phyloP scores from a whole-genome alignment of 2,888 invertebrate species.

The Eupithecia vulgata region DNA sequence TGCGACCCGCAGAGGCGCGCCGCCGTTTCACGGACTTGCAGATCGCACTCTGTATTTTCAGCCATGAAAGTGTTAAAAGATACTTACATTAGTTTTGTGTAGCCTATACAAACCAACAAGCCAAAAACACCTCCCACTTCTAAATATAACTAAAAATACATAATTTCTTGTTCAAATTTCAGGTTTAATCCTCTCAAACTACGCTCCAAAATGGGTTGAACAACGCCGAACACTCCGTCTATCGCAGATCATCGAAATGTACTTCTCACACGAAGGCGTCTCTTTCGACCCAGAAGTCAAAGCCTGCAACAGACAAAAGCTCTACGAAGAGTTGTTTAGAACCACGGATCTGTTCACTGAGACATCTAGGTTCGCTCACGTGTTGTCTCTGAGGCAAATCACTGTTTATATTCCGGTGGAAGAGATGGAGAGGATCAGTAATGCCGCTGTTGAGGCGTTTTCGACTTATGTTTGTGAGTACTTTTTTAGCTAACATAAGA shows the following conservation, averaged over 20 bases:
- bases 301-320: slow-evolving; percentile 82
- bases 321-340: slow-evolving; percentile 72
- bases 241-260: slow-evolving; percentile 87
- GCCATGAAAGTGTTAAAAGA: too few relatives aligned
- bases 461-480: slow-evolving; percentile 80
- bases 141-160: too few relatives aligned
- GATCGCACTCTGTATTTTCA: too few relatives aligned
- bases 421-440: slow-evolving; percentile 76
- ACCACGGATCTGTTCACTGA: slow-evolving; percentile 69
- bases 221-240: slow-evolving; percentile 80
- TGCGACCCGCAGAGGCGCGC: too few relatives aligned
- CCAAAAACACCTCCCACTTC: too few relatives aligned
- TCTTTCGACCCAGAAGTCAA: slow-evolving; percentile 82
- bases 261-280: slow-evolving; percentile 86
- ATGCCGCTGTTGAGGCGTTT: slow-evolving; percentile 78
- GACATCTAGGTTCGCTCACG: slow-evolving; percentile 71
- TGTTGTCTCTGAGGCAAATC: slow-evolving; percentile 72
- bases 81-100: too few relatives aligned
- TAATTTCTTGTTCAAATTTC: slow-evolving; percentile 17
- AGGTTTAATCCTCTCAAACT: slow-evolving; percentile 83
- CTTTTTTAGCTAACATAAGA: not conserved
- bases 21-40: too few relatives aligned
- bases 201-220: slow-evolving; percentile 80
- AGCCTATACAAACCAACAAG: too few relatives aligned
- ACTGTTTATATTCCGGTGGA: slow-evolving; percentile 72